Evolutionary conservation across 2,113 vertebrate species (phyloP).

Genomic region (Pycnonotus jocosus): DNA sequence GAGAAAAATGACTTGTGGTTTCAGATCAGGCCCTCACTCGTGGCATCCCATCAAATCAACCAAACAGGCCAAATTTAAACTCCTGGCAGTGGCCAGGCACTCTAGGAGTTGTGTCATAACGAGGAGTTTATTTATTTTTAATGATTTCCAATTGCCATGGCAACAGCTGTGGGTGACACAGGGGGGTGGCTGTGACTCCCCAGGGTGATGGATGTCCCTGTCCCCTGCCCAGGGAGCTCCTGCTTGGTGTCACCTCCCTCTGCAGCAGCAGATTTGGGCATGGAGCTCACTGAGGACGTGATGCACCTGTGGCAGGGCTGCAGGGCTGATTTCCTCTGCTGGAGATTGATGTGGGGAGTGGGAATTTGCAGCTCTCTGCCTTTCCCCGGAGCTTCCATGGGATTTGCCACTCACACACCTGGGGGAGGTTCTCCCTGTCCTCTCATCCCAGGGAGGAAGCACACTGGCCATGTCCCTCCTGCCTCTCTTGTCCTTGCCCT

Average conservation of each 20-base stretch:
- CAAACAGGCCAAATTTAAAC: not conserved
- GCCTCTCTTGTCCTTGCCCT: not conserved
- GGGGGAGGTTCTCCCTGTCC: not conserved
- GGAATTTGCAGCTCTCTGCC: not conserved
- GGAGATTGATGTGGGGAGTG: accelerated
- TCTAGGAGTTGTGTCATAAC: not conserved
- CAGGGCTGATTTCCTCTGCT: not conserved
- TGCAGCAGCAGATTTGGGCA: accelerated
- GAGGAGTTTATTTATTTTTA: not conserved
- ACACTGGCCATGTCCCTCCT: accelerated
- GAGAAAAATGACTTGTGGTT: constrained; percentile 36
- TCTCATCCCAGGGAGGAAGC: accelerated
- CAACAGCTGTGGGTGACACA: not conserved
- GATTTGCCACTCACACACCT: not conserved
- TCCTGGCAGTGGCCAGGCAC: not conserved
- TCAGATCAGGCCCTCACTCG: not conserved
- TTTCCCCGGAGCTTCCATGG: not conserved
- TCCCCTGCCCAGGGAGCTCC: not conserved
- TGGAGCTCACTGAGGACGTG: accelerated
- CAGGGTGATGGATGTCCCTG: not conserved
- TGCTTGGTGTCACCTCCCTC: not conserved
- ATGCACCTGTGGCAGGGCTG: not conserved
- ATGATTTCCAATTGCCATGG: not conserved
- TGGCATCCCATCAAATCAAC: constrained; percentile 14
- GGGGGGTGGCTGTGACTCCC: not conserved